Base-by-base conservation (phyloP, 2,113 vertebrate genomes). In the Prunella fulvescens region DNA sequence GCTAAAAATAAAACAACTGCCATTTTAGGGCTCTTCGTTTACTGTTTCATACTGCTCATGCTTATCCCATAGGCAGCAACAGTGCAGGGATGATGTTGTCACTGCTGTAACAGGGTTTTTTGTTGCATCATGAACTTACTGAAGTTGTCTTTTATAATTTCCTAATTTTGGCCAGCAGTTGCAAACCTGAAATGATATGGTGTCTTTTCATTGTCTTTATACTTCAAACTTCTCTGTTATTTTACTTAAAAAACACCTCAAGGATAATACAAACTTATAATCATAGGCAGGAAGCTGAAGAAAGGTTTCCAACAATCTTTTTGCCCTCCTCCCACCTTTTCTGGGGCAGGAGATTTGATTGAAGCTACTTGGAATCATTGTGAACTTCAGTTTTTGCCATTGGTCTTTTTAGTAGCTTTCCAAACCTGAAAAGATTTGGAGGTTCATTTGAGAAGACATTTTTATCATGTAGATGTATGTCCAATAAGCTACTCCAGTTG, bases 101-200 rank as follows among this genome's bases (percentile, higher is more conserved):
- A 14, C 56, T 79, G 29, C 48, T 84, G 0, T 62, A 88, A 78
- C 16, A 10, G 35, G 26, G 3, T 0, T 0, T 22, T 70, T 56
- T 81, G 39, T 93, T 95, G 65, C 80, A 64, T 92, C 54, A 47
- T 88, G n/a, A 83, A 66, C 40, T 94, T 80, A 65, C 67, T 44
- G 51, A 83, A 83, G 23, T 70, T 88, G 19, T 47, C 39, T 94
- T 60, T 14, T 60, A 25, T 70, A 0, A 20, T n/a, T 82, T 94
- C 37, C 20, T 73, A 35, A 28, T 73, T 90, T 77, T 73, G 78
- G 45, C 77, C 35, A 67, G 60, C 65, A 74, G 0, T 62, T 90
- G 44, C 56, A 89, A 91, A 60, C 12, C 25, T 67, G 57, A 73
- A 79, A 50, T 78, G 6, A 54, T 80, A 35, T 3, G 0, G 29